These are phyloP conservation scores for Hozukius guyotensis DNA, from an alignment of 2,797 vertebrate species.

Conservation along the genomic window DNA sequence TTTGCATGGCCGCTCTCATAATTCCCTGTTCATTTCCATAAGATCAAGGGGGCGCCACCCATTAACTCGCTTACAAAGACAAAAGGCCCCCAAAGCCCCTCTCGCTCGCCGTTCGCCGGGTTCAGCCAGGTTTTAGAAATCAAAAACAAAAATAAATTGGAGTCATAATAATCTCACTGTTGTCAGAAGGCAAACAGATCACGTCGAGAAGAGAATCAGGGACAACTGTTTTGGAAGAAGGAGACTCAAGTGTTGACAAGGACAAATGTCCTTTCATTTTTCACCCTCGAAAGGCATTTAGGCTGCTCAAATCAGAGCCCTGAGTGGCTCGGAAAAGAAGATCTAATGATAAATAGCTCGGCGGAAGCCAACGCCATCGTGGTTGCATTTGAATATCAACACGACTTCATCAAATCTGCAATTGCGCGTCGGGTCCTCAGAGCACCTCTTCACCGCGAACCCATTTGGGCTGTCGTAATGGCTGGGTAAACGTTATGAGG, in stretches of 20 bases:
- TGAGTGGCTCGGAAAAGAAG: constrained; percentile 71
- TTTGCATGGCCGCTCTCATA: constrained; percentile 84
- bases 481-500: constrained; percentile 87
- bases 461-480: constrained; percentile 84
- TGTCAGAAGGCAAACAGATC: constrained; percentile 74
- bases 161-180: constrained; percentile 63
- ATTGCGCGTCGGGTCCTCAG: constrained; percentile 77
- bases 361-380: constrained; percentile 59
- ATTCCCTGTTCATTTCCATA: constrained; percentile 85
- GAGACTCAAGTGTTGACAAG: constrained; percentile 72
- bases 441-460: constrained; percentile 81
- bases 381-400: constrained; percentile 81
- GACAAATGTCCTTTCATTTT: constrained; percentile 75
- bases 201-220: constrained; percentile 71
- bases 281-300: constrained; percentile 76
- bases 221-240: constrained; percentile 66
- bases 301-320: constrained; percentile 72
- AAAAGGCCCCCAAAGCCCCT: constrained; percentile 78
- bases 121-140: constrained; percentile 71
- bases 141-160: constrained; percentile 69
- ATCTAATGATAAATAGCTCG: constrained; percentile 76
- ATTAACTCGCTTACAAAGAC: constrained; percentile 84
- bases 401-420: constrained; percentile 83
- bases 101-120: constrained; percentile 64
- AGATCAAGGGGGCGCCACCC: constrained; percentile 82